These are phyloP conservation scores for Phalacrocorax aristotelis DNA, from an alignment of 2,113 vertebrate genomes.

Conservation along the genomic window DNA sequence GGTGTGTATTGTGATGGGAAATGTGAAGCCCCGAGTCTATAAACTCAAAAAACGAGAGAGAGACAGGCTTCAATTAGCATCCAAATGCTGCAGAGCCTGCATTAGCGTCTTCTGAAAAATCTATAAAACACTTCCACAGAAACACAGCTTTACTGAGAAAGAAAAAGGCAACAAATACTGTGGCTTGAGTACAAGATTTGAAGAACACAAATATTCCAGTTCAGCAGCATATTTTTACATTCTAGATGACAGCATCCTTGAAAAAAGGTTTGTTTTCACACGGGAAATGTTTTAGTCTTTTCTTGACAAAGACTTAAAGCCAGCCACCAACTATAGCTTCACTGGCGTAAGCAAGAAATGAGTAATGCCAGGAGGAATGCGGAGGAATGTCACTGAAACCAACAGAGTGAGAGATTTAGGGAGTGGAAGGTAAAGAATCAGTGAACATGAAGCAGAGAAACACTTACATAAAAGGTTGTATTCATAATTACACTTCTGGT, in stretches of 20 bases:
- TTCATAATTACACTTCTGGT: neutral
- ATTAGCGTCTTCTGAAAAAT: neutral
- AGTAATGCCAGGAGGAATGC: neutral
- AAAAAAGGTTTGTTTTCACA: neutral
- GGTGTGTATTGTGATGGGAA: neutral
- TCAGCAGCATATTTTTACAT: neutral
- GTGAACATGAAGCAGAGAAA: neutral
- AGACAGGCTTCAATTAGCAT: neutral
- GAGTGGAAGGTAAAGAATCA: neutral
- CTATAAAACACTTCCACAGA: neutral
- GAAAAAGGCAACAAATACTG: neutral
- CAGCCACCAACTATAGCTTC: neutral
- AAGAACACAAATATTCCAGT: neutral
- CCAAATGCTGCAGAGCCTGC: neutral
- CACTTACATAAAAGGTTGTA: rapidly evolving
- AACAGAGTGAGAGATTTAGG: neutral
- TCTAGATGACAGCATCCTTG: neutral
- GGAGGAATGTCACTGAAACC: neutral
- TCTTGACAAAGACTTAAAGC: neutral
- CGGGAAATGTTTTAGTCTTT: neutral
- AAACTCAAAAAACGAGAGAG: neutral
- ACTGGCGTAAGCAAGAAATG: neutral
- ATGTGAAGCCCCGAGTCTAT: neutral
- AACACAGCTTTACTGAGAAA: neutral
- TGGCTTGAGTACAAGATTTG: neutral